Evolutionary conservation across 1,140 invertebrate species (phyloP).

Genomic region (Pogonus chalceus): DNA sequence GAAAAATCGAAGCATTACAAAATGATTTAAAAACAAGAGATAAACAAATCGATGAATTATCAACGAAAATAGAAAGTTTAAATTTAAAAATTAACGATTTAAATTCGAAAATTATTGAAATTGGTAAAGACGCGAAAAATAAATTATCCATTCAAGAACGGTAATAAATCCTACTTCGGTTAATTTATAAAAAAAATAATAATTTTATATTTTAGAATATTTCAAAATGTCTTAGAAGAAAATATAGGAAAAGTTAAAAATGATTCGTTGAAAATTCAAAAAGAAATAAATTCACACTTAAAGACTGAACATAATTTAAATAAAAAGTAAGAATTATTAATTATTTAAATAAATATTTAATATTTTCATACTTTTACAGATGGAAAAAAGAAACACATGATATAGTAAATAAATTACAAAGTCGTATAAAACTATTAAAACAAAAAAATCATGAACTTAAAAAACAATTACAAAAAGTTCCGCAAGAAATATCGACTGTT

Average conservation of each 20-base stretch:
- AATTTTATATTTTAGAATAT: constrained; percentile 8
- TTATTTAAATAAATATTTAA: background rate
- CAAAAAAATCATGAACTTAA: background rate
- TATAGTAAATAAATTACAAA: background rate
- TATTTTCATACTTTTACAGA: background rate
- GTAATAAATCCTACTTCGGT: constrained; percentile 9
- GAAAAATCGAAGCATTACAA: constrained; percentile 27
- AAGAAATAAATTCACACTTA: constrained; percentile 24
- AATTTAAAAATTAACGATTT: constrained; percentile 11
- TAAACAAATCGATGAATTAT: constrained; percentile 17
- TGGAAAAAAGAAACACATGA: background rate
- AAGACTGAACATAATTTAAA: constrained; percentile 26
- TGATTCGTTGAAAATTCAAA: constrained; percentile 21
- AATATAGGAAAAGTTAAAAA: constrained; percentile 21
- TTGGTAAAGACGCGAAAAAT: constrained; percentile 19
- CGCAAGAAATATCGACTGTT: background rate
- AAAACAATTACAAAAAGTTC: background rate
- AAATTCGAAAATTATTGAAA: constrained; percentile 17
- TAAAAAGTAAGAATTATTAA: constrained; percentile 12
- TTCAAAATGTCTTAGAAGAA: constrained; percentile 10
- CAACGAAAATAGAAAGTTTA: constrained; percentile 18
- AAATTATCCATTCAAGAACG: constrained; percentile 18
- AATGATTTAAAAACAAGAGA: constrained; percentile 21
- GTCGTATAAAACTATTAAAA: background rate
- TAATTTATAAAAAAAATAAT: background rate